Evolutionary conservation across 2,888 invertebrate genomes (phyloP).

Genomic region (Electrophaes corylata): DNA sequence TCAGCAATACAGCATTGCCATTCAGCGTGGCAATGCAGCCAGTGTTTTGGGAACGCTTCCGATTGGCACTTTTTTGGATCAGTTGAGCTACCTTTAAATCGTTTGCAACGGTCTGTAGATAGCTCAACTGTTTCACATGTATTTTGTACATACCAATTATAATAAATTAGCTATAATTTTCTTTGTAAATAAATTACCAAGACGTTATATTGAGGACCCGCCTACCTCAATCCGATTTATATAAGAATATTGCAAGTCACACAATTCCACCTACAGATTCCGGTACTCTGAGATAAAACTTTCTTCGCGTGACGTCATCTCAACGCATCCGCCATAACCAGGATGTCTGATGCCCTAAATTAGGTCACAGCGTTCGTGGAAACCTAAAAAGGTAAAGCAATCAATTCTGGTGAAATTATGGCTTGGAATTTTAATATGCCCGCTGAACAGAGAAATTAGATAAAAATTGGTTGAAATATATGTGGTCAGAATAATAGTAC

Average conservation of each 20-base stretch:
- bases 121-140: too few relatives aligned
- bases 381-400: slow-evolving; percentile 33
- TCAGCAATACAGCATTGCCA: too few relatives aligned
- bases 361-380: slow-evolving; percentile 36
- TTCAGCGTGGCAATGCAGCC: too few relatives aligned
- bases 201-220: neutral
- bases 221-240: slow-evolving; percentile 4
- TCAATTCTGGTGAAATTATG: slow-evolving; percentile 25
- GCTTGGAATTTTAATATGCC: slow-evolving; percentile 16
- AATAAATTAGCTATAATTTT: too few relatives aligned
- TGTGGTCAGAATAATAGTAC: too few relatives aligned
- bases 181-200: neutral
- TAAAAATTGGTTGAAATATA: too few relatives aligned
- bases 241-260: slow-evolving; percentile 18
- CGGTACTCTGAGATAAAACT: slow-evolving; percentile 37
- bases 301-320: slow-evolving; percentile 44
- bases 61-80: too few relatives aligned
- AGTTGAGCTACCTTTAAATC: too few relatives aligned
- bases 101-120: too few relatives aligned
- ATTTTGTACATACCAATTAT: too few relatives aligned
- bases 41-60: too few relatives aligned
- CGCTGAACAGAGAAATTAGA: slow-evolving; percentile 1
- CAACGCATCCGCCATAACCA: slow-evolving; percentile 32
- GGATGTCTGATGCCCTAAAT: slow-evolving; percentile 32
- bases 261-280: slow-evolving; percentile 25